Conservation (phyloP, 2,888 invertebrate genomes). For the Scaeva pyrastri region DNA sequence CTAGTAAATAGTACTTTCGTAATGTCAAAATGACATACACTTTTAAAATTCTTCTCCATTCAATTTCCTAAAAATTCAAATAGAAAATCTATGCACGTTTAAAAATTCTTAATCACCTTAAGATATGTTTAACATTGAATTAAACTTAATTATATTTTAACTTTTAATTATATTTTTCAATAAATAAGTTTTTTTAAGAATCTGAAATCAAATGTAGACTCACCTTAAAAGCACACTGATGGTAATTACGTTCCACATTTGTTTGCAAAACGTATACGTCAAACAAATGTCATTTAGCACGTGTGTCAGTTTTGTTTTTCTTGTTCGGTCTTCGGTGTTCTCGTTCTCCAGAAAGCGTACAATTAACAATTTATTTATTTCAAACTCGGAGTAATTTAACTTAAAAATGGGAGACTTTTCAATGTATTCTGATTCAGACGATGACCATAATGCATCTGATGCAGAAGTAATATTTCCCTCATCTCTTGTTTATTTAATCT, state of each 20-base stretch:
- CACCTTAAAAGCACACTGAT: neutral
- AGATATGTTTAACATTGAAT: too few relatives aligned
- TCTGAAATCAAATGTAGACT: neutral
- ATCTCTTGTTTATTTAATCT: neutral
- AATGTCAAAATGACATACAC: too few relatives aligned
- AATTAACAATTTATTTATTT: slow-evolving; percentile 8
- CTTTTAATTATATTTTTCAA: too few relatives aligned
- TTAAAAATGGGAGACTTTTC: slow-evolving; percentile 53
- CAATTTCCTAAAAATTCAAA: too few relatives aligned
- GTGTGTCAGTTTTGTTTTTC: slow-evolving; percentile 59
- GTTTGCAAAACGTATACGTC: slow-evolving; percentile 9
- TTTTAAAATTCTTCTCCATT: too few relatives aligned
- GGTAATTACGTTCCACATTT: slow-evolving; percentile 10
- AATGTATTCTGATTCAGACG: slow-evolving; percentile 62
- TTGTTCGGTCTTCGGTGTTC: neutral
- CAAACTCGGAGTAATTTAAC: neutral
- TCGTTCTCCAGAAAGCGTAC: neutral
- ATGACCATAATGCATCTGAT: slow-evolving; percentile 60
- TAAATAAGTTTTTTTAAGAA: too few relatives aligned
- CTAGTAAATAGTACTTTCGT: too few relatives aligned
- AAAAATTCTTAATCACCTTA: too few relatives aligned
- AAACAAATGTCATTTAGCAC: slow-evolving; percentile 44
- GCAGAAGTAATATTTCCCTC: slow-evolving; percentile 41
- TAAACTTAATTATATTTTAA: too few relatives aligned
- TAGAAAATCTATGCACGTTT: too few relatives aligned